These are phyloP conservation scores for Manis pentadactyla DNA, from an alignment of 2,797 vertebrate genomes.

Conservation along the genomic window DNA sequence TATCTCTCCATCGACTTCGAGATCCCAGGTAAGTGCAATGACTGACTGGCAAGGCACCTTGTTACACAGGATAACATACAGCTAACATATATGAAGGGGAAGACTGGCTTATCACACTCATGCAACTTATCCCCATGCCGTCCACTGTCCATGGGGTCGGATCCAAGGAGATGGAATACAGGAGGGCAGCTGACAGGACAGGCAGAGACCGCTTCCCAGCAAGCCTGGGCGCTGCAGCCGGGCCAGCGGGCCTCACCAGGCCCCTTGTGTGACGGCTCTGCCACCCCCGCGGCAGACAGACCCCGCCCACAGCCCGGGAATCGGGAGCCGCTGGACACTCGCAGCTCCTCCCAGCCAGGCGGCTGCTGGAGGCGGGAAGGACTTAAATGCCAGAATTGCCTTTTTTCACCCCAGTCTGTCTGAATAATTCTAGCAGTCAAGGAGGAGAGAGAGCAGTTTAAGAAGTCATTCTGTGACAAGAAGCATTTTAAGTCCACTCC, in stretches of 20 bases:
- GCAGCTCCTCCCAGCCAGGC: background rate
- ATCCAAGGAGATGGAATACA: background rate
- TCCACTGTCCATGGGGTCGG: background rate
- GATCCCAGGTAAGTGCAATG: background rate
- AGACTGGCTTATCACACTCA: background rate
- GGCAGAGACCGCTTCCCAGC: background rate
- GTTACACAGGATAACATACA: background rate
- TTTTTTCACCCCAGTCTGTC: background rate
- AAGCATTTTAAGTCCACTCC: slow-evolving; percentile 2
- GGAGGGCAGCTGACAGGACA: background rate
- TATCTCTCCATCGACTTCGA: background rate
- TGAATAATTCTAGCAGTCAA: slow-evolving; percentile 39
- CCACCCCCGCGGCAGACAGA: background rate
- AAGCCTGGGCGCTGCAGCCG: background rate
- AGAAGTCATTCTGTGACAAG: slow-evolving; percentile 50
- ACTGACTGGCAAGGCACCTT: background rate
- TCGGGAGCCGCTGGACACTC: background rate
- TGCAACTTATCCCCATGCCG: background rate
- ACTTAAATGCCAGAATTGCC: background rate
- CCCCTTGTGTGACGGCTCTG: background rate
- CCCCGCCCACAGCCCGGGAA: background rate
- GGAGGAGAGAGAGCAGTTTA: background rate
- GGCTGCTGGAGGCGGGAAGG: background rate
- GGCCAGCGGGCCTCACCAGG: background rate
- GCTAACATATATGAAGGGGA: background rate